phyloP scores from a whole-genome alignment of 2,888 invertebrate species.

The Drosophila falleni region DNA sequence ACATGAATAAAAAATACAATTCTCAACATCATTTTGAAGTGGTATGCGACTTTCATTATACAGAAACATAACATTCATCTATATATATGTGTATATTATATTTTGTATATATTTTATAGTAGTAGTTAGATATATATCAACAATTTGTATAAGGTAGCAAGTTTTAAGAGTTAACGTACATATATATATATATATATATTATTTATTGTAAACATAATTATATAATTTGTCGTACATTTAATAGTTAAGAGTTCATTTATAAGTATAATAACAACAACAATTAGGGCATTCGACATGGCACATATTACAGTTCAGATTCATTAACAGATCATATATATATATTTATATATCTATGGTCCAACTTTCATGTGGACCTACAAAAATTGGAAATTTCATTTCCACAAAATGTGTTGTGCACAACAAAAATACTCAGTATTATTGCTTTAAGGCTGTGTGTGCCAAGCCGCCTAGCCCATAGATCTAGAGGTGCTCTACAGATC shows the following conservation, averaged over 20 bases:
- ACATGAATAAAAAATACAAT: conserved; percentile 77
- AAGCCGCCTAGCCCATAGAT: conserved; percentile 39
- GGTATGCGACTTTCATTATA: conserved; percentile 39
- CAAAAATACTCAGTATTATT: conserved; percentile 78
- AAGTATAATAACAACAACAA: conserved; percentile 71
- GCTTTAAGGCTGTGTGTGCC: conserved; percentile 69
- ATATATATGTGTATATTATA: conserved; percentile 35
- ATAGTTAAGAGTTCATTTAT: conserved; percentile 55
- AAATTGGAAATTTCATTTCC: conserved; percentile 69
- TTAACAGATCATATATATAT: conserved; percentile 39
- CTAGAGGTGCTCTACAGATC: conserved; percentile 11
- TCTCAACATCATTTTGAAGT: conserved; percentile 52
- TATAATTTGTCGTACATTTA: conserved; percentile 37
- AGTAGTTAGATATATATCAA: conserved; percentile 69
- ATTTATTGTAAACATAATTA: conserved; percentile 48
- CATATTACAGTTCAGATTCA: conserved; percentile 73
- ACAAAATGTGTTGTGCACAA: conserved; percentile 53
- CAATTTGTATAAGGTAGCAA: conserved; percentile 74
- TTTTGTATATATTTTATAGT: conserved; percentile 31
- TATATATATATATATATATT: conserved; percentile 43
- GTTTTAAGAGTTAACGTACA: conserved; percentile 67
- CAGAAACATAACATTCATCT: conserved; percentile 64
- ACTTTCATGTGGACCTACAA: conserved; percentile 30
- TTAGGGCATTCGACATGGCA: conserved; percentile 74
- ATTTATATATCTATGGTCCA: conserved; percentile 45